These are phyloP conservation scores for Sylvia atricapilla DNA, from an alignment of 2,113 vertebrate genomes.

Conservation along the genomic window DNA sequence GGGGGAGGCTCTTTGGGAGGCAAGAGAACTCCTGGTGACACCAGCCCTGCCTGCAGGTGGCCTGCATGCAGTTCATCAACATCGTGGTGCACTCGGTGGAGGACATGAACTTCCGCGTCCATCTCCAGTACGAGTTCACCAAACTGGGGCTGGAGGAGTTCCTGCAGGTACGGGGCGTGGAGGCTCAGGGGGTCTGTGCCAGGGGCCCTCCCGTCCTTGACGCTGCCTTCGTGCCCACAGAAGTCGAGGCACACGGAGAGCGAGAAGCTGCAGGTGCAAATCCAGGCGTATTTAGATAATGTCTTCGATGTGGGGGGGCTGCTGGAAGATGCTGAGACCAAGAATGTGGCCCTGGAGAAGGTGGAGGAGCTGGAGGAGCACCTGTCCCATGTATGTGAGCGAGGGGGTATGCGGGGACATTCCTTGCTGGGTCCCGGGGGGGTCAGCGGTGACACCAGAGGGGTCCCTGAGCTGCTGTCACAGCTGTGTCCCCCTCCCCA, in stretches of 20 bases:
- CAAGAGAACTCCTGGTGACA: background rate
- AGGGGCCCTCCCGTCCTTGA: background rate
- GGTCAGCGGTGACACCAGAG: accelerated
- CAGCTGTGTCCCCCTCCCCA: background rate
- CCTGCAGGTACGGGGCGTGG: slow-evolving; percentile 80
- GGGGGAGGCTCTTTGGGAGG: background rate
- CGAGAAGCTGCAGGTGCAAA: slow-evolving; percentile 96
- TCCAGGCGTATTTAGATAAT: slow-evolving; percentile 97
- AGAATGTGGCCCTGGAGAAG: slow-evolving; percentile 96
- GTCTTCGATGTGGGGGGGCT: slow-evolving; percentile 97
- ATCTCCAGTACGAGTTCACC: slow-evolving; percentile 95
- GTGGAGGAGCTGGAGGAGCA: slow-evolving; percentile 97
- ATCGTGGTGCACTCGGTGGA: slow-evolving; percentile 98
- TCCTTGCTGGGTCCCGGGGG: background rate
- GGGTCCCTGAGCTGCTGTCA: background rate
- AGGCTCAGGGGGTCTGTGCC: accelerated
- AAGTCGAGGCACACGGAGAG: slow-evolving; percentile 96
- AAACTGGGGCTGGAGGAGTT: slow-evolving; percentile 94
- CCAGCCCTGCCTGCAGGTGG: slow-evolving; percentile 78
- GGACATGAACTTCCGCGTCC: slow-evolving; percentile 98
- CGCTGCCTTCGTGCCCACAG: slow-evolving; percentile 40
- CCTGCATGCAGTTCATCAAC: slow-evolving; percentile 99
- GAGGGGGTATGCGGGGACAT: accelerated
- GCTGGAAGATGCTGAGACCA: slow-evolving; percentile 94
- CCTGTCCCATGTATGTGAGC: slow-evolving; percentile 87